Conservation (phyloP, 1,140 invertebrate genomes). For the Chironomus tepperi region DNA sequence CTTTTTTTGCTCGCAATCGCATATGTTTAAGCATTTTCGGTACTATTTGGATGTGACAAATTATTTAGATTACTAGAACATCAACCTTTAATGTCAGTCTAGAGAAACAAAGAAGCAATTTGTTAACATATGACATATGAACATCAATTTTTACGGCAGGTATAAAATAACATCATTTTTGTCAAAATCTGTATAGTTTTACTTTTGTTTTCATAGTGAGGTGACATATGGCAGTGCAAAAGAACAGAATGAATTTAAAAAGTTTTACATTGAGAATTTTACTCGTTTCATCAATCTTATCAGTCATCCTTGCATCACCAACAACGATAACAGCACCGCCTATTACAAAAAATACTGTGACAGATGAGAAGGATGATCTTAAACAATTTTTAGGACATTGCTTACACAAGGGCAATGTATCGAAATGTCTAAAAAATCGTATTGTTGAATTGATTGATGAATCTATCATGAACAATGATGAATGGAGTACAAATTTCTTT, state of each 20-base stretch:
- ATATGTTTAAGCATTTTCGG: neutral
- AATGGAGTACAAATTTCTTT: conserved; percentile 3
- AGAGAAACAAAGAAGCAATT: too few species aligned
- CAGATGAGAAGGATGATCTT: neutral
- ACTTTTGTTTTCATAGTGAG: neutral
- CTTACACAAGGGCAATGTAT: neutral
- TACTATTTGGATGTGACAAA: conserved; percentile 14
- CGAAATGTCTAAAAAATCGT: conserved; percentile 1
- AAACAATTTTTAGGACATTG: neutral
- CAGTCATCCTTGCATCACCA: neutral
- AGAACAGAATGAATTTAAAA: neutral
- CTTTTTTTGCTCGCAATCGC: neutral
- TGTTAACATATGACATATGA: neutral
- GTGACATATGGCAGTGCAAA: neutral
- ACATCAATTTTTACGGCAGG: neutral
- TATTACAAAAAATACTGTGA: neutral
- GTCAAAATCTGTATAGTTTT: neutral
- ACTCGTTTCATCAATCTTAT: neutral
- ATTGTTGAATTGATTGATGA: neutral
- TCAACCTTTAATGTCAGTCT: neutral
- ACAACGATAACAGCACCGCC: neutral
- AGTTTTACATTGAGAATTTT: neutral
- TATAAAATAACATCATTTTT: neutral
- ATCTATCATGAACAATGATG: neutral
- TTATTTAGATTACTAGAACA: conserved; percentile 14